Base-by-base conservation (phyloP, 2,113 vertebrate genomes). In the Mungos mungo region DNA sequence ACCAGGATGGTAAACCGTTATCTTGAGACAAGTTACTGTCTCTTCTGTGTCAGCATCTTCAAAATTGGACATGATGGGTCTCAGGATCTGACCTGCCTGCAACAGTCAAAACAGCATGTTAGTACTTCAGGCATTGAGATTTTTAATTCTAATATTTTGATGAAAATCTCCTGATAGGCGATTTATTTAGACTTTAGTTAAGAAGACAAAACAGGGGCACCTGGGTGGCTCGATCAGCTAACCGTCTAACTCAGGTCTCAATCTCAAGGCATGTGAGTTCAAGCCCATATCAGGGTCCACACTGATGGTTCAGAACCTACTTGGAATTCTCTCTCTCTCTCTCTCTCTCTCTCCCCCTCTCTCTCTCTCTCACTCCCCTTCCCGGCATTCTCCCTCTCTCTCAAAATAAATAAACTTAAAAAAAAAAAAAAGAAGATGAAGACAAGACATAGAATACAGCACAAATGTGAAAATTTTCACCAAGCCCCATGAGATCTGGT, bases 11-110 rank as follows among this genome's bases (percentile, higher is more conserved):
- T 99, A 99, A 2, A 99, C 47, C 7, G 99, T 99, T 89, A 99
- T 84, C 91, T 98, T 98, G 50, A 99, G 99, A 92, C 99, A 99
- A 0, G 99, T 99, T 13, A 99, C 90, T 0, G 98, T 98, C 96
- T 99, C 99, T 96, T 99, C 99, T 0, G 99, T 99, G 80, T 99
- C 99, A 0, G 98, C 96, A 0, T 98, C 99, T 98, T 99, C 99
- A 41, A 99, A 99, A 27, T 31, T 95, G 29, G 68, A 85, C 98
- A 99, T 99, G 93, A 1, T 1, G 76, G 0, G 57, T 60, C 1
- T 16, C 11, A 21, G 33, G 38, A 6, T 2, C 29, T 10, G n/a
- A 60, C 27, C 29, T 1, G 3, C 94, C 97, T 97, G 92, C 90
- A 69, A 95, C 6, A 57, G 77, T 38, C 1, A 71, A 87, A 71